Evolutionary conservation across 2,797 vertebrate species (phyloP).

Genomic region (Mormyrops boulengeri): DNA sequence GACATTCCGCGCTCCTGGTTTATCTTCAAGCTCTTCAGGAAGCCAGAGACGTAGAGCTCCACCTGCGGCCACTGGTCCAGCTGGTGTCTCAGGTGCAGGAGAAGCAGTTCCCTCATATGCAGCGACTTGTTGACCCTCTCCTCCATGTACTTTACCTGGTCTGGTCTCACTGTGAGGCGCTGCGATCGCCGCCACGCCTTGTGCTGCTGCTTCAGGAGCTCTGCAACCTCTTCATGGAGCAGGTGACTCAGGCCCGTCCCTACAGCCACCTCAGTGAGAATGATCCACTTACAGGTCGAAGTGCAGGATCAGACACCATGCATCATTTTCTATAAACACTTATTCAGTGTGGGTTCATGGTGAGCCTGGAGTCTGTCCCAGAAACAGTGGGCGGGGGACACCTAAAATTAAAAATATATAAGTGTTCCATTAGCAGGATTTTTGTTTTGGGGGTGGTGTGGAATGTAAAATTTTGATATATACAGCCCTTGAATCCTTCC

Average conservation of each 20-base stretch:
- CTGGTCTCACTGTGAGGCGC: constrained; percentile 69
- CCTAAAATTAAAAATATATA: background rate
- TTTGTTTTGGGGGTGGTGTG: background rate
- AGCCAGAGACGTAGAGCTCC: constrained; percentile 61
- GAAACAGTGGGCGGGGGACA: background rate
- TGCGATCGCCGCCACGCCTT: constrained; percentile 55
- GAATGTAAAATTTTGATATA: background rate
- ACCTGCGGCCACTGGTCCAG: constrained; percentile 59
- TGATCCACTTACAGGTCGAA: background rate
- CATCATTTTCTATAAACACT: background rate
- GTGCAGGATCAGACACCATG: background rate
- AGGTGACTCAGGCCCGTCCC: constrained; percentile 46
- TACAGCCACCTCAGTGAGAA: background rate
- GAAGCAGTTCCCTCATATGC: constrained; percentile 51
- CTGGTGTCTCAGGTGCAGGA: constrained; percentile 60
- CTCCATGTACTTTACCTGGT: constrained; percentile 71
- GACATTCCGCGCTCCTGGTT: background rate
- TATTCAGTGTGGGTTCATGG: background rate
- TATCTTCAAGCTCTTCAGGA: constrained; percentile 59
- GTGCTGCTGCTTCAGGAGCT: constrained; percentile 70
- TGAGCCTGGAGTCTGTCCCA: background rate
- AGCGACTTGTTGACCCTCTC: constrained; percentile 48
- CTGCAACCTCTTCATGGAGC: constrained; percentile 68
- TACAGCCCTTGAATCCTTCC: background rate
- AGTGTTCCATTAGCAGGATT: background rate